Base-by-base conservation (phyloP, 2,113 vertebrate genomes). In the Nanorana parkeri region DNA sequence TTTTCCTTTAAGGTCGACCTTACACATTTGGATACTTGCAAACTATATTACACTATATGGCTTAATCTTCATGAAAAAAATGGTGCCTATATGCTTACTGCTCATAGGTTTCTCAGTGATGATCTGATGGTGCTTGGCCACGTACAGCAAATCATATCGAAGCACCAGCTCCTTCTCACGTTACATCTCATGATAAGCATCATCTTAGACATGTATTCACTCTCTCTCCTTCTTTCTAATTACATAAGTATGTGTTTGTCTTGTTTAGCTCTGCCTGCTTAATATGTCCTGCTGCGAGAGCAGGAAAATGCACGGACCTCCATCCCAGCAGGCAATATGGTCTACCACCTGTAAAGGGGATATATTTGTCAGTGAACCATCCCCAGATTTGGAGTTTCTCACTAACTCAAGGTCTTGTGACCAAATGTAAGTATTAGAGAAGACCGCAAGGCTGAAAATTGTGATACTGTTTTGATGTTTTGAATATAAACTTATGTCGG, bases 281-380 rank as follows among this genome's bases (percentile, higher is more conserved):
- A 98, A 90, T 78, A 88, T 94, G 81, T 96, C 95, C 4, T 99
- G 97, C 88, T 97, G 96, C 15, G 96, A 99, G 88, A 94, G 95
- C 89, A 94, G 95, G 75, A 92, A 88, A 78, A 90, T 98, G 86
- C 95, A 93, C 0, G 96, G 96, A 61, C 93, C 95, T 68, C 97
- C 97, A 1, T 97, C 96, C 68, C 94, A 91, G 17, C 96, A 96
- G 72, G 97, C 97, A 88, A 94, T 97, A 89, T 99, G 98, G 98
- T 99, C 98, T 0, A 68, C 95, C 74, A 99, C 97, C 78, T 99
- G 97, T 87, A 98, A 96, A 92, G 98, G 98, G 55, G 97, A 99
- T 90, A 86, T 99, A 89, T 99, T 99, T 54, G 95, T 98, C 75
- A 97, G 97, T 15, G 97, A 99, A 86, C 97, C 97, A 10, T 90